Percentiles rank a stretch among this genome's conserved stretches.
phyloP scores from a whole-genome alignment of 1,140 invertebrate genomes.

The Neodiprion lecontei region DNA sequence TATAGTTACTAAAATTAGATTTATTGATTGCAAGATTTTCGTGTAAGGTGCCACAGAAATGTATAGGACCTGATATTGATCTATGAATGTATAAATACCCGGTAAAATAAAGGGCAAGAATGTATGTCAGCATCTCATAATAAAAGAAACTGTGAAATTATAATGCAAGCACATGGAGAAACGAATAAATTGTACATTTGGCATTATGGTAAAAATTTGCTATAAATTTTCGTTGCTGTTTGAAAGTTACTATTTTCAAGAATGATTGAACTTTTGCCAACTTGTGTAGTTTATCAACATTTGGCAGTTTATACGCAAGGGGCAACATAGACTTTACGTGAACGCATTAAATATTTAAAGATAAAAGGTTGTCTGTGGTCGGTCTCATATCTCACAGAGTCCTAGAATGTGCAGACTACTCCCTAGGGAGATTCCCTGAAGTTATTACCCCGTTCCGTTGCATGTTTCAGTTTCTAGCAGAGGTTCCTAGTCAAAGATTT shows the following conservation, averaged over 20 bases:
- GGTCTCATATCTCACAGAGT: background rate
- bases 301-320: background rate
- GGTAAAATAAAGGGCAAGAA: background rate
- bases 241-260: background rate
- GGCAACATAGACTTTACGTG: background rate
- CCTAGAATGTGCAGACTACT: background rate
- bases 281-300: background rate
- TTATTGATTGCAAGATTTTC: slow-evolving; percentile 7
- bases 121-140: background rate
- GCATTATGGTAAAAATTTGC: too few relatives aligned
- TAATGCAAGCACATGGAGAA: too few relatives aligned
- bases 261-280: background rate
- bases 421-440: background rate
- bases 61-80: background rate
- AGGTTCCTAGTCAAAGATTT: background rate
- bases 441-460: background rate
- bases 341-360: background rate
- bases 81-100: slow-evolving; percentile 7
- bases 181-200: too few relatives aligned
- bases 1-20: background rate
- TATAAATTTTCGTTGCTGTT: background rate
- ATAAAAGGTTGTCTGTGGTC: background rate
- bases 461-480: background rate
- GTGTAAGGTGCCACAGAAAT: background rate
- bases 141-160: background rate